Evolutionary conservation across 2,113 vertebrate species (phyloP).

Genomic region (Pteruthius melanotis): DNA sequence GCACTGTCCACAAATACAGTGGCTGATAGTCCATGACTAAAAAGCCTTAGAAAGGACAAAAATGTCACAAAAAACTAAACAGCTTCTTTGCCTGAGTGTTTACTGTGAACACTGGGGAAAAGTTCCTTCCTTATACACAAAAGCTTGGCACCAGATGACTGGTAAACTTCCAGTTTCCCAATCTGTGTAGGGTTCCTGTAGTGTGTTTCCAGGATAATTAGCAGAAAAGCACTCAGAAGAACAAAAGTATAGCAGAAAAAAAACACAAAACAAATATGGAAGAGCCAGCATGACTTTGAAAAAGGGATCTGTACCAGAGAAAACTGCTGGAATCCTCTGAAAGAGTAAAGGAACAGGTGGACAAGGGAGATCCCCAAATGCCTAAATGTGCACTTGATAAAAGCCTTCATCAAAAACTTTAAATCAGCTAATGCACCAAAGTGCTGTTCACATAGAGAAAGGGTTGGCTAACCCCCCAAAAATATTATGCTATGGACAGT

Average conservation of each 20-base stretch:
- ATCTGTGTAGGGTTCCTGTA: not conserved
- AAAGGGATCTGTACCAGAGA: not conserved
- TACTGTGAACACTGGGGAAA: not conserved
- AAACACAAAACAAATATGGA: not conserved
- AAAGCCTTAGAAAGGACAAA: not conserved
- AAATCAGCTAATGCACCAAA: not conserved
- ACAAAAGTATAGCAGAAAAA: not conserved
- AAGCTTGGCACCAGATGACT: not conserved
- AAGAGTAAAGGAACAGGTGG: not conserved
- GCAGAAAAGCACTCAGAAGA: not conserved
- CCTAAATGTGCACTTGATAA: not conserved
- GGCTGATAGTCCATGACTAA: not conserved
- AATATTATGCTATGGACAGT: not conserved
- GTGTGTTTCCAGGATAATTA: not conserved
- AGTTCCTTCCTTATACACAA: not conserved
- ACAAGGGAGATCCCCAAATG: not conserved
- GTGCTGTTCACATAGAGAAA: not conserved
- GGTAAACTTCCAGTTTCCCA: not conserved
- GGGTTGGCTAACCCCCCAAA: not conserved
- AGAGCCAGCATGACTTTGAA: not conserved
- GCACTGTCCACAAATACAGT: not conserved
- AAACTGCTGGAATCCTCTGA: not conserved
- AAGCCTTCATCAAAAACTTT: not conserved
- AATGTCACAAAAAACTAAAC: not conserved
- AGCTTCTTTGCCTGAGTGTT: not conserved